phyloP scores from a whole-genome alignment of 2,113 vertebrate genomes.

The Phyllopteryx taeniolatus region DNA sequence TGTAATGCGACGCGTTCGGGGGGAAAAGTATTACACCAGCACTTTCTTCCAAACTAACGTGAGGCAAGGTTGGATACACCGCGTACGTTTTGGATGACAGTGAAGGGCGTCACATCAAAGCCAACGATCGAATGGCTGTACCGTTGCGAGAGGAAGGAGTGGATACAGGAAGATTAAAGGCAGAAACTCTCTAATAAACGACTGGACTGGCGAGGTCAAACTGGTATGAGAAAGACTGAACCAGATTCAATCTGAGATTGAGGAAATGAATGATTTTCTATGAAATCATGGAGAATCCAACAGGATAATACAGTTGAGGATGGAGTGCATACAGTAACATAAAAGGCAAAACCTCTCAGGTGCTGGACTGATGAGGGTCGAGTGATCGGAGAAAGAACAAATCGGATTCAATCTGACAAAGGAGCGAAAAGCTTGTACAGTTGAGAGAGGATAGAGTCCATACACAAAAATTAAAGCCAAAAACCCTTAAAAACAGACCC shows the following conservation, averaged over 20 bases:
- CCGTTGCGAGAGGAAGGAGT: not conserved
- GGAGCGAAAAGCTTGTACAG: not conserved
- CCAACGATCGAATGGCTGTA: not conserved
- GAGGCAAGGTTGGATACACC: not conserved
- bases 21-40: constrained; percentile 24
- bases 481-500: not conserved
- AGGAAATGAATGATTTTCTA: too few relatives aligned
- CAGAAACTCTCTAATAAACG: not conserved
- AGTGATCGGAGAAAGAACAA: too few relatives aligned
- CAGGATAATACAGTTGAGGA: not conserved
- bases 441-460: not conserved
- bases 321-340: not conserved
- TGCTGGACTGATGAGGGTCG: too few relatives aligned
- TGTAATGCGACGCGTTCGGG: constrained; percentile 18
- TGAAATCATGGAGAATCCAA: not conserved
- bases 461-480: not conserved
- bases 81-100: not conserved
- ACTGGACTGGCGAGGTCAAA: too few relatives aligned
- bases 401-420: too few relatives aligned
- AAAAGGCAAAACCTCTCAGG: not conserved
- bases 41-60: constrained; percentile 15
- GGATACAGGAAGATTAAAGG: not conserved
- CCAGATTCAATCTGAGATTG: not conserved
- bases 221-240: not conserved
- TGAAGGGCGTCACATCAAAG: not conserved